Evolutionary conservation across 2,888 invertebrate genomes (phyloP).

Genomic region (Nemoura dubitans): DNA sequence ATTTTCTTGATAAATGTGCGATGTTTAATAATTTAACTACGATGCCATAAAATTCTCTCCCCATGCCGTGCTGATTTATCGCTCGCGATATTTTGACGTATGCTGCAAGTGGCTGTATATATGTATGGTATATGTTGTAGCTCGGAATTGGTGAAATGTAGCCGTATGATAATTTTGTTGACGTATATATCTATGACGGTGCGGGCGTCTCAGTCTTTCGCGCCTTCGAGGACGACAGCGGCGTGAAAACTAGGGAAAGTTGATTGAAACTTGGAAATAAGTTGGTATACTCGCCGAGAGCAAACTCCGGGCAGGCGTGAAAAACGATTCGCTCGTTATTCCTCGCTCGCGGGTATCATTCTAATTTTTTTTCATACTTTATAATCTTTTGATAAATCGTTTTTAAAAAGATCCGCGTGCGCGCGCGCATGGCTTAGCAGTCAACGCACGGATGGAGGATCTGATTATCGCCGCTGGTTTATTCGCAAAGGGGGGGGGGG

Average conservation of each 20-base stretch:
- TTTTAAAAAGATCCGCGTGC: neutral
- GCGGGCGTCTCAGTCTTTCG: neutral
- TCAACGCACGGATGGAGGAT: neutral
- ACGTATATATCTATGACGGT: neutral
- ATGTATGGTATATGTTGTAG: no score
- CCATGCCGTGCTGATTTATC: neutral
- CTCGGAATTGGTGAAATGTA: neutral
- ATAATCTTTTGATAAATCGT: slow-evolving; percentile 7
- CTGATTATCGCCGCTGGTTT: neutral
- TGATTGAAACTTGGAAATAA: slow-evolving; percentile 1
- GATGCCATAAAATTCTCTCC: neutral
- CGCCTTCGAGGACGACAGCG: neutral
- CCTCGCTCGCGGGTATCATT: neutral
- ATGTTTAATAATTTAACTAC: slow-evolving; percentile 5
- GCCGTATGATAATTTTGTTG: neutral
- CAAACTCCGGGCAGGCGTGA: neutral
- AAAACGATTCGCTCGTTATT: neutral
- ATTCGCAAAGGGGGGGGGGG: no score
- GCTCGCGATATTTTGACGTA: neutral
- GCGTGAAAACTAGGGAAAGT: neutral
- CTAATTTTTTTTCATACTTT: neutral
- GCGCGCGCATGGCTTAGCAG: no score
- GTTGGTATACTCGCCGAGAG: neutral
- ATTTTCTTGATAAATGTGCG: neutral
- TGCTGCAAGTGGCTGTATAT: neutral